Evolutionary conservation across 2,888 invertebrate genomes (phyloP).

Genomic region (Lydus trimaculatus): DNA sequence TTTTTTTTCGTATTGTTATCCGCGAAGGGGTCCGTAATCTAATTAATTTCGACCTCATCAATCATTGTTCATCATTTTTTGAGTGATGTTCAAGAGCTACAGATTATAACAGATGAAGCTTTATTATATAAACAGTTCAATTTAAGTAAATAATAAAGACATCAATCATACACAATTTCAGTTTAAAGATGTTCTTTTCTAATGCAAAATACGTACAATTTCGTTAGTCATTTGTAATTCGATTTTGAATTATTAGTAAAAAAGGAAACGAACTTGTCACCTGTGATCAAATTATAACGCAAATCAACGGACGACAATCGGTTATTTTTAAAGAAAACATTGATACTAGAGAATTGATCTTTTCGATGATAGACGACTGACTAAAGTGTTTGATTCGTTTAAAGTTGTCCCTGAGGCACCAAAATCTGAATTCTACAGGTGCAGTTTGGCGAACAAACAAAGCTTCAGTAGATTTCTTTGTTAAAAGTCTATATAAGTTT

Average conservation of each 20-base stretch:
- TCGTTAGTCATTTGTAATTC: too few relatives aligned
- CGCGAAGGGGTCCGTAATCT: slow-evolving; percentile 1
- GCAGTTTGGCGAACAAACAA: slow-evolving; percentile 18
- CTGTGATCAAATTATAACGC: too few relatives aligned
- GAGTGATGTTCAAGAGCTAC: slow-evolving; percentile 28
- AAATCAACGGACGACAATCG: too few relatives aligned
- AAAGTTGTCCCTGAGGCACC: background rate
- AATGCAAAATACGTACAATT: background rate
- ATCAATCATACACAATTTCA: slow-evolving; percentile 23
- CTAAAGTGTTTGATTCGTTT: background rate
- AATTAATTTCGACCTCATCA: slow-evolving; percentile 31
- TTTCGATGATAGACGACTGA: background rate
- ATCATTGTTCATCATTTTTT: slow-evolving; percentile 35
- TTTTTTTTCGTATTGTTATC: background rate
- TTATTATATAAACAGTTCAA: slow-evolving; percentile 31
- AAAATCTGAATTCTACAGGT: slow-evolving; percentile 18
- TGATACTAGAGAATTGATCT: background rate
- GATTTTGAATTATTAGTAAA: too few relatives aligned
- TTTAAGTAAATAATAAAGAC: slow-evolving; percentile 31
- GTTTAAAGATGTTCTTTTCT: background rate
- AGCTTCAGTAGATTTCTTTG: slow-evolving; percentile 15
- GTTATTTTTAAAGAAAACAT: too few relatives aligned
- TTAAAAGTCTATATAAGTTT: slow-evolving; percentile 16
- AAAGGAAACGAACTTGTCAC: too few relatives aligned
- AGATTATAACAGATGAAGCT: slow-evolving; percentile 29